A percentile compares a stretch with the other conserved stretches of the same genome.
Conservation (phyloP, 2,797 vertebrate species). For the Dicrostonyx torquatus region DNA sequence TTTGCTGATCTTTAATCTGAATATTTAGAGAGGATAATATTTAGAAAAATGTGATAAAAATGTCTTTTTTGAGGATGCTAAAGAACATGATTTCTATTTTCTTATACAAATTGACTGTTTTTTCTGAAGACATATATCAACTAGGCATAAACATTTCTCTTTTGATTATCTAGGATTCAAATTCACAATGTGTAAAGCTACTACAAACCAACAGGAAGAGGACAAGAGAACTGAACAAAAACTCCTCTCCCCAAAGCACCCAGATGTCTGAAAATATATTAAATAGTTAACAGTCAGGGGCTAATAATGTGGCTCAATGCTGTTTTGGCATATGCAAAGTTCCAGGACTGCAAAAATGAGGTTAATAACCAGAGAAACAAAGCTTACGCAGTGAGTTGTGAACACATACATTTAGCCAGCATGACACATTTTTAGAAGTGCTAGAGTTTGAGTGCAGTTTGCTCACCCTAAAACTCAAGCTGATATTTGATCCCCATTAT, state of each 20-base stretch:
- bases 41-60: neutral
- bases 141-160: neutral
- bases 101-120: neutral
- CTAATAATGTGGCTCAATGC: neutral
- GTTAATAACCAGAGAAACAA: constrained; percentile 48
- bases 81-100: neutral
- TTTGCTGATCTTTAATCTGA: neutral
- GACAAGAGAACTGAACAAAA: neutral
- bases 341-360: neutral
- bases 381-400: neutral
- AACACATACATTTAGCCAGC: neutral
- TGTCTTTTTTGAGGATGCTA: neutral
- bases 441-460: neutral
- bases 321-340: neutral
- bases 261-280: neutral
- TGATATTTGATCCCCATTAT: neutral
- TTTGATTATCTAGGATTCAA: neutral
- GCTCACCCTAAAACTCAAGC: neutral
- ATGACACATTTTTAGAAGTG: neutral
- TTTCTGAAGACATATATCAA: neutral
- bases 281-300: constrained; percentile 33
- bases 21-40: neutral
- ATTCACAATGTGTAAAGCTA: constrained; percentile 26
- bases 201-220: neutral
- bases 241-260: neutral